Evolutionary conservation across 2,797 vertebrate genomes (phyloP).

Genomic region (Micrastur ruficollis): DNA sequence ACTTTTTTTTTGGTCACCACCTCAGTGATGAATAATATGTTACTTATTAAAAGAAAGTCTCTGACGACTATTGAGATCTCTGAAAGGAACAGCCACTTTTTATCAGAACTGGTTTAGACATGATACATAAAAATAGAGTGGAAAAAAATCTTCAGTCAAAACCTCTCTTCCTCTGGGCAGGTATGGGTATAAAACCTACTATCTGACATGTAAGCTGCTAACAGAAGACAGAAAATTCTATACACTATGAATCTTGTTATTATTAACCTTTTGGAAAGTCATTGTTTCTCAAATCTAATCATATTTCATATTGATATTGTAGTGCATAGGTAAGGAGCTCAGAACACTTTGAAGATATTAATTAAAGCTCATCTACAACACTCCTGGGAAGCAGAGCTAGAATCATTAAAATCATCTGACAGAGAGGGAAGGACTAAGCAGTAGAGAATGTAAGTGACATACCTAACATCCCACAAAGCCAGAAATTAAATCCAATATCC

Average conservation of each 20-base stretch:
- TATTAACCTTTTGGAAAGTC: background rate
- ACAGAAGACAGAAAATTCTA: background rate
- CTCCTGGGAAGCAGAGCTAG: background rate
- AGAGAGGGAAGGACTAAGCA: background rate
- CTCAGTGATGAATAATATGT: slow-evolving; percentile 21
- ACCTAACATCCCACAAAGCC: background rate
- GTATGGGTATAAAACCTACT: background rate
- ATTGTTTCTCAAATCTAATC: background rate
- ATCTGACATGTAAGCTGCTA: background rate
- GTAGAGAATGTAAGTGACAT: background rate
- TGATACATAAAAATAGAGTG: background rate
- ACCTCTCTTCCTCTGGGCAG: background rate
- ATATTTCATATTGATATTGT: background rate
- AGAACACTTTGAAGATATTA: background rate
- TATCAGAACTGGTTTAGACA: background rate
- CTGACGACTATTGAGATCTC: background rate
- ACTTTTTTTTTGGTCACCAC: background rate
- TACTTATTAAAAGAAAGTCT: slow-evolving; percentile 17
- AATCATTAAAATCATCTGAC: slow-evolving; percentile 3
- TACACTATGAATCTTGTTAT: background rate
- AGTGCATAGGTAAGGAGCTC: background rate
- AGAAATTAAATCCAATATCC: background rate
- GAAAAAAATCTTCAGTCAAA: background rate
- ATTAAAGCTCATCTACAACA: slow-evolving; percentile 8
- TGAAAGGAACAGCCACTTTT: background rate